phyloP scores from a whole-genome alignment of 2,888 invertebrate species.

The Drosophila flavopinicola region DNA sequence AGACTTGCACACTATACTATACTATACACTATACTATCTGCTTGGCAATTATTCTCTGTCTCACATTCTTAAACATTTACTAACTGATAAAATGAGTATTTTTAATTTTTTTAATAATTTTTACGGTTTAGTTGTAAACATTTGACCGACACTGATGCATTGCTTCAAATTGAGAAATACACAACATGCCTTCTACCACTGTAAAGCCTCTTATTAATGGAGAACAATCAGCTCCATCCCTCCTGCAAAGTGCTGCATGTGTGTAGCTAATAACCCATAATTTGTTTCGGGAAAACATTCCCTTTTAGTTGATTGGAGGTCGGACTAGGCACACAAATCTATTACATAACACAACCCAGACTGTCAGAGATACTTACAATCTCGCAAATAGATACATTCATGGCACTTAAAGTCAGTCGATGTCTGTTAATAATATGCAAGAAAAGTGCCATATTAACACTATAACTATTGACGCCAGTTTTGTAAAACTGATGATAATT shows the following conservation, averaged over 20 bases:
- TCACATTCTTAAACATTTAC: no score
- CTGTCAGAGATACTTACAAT: constrained; percentile 11
- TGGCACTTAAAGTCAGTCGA: not conserved
- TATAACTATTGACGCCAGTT: constrained; percentile 32
- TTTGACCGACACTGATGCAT: not conserved
- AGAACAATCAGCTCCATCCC: constrained; percentile 7
- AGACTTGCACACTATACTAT: no score
- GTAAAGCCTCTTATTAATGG: constrained; percentile 29
- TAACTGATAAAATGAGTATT: not conserved
- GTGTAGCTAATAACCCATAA: constrained; percentile 52
- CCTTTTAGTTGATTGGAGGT: constrained; percentile 9
- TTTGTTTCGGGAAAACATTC: constrained; percentile 39
- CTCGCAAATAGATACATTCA: not conserved
- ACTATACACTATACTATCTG: no score
- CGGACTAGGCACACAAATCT: constrained; percentile 4
- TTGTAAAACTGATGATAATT: constrained; percentile 43
- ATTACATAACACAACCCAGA: constrained; percentile 21
- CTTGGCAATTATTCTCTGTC: no score
- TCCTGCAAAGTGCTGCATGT: constrained; percentile 8
- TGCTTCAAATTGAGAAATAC: not conserved
- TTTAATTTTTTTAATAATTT: not conserved
- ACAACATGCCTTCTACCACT: constrained; percentile 20
- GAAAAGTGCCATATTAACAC: not conserved
- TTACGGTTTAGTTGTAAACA: no score
- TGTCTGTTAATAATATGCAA: constrained; percentile 39